phyloP scores from a whole-genome alignment of 53 echinoderm and acorn worm species.

The Echinarachnius parma region DNA sequence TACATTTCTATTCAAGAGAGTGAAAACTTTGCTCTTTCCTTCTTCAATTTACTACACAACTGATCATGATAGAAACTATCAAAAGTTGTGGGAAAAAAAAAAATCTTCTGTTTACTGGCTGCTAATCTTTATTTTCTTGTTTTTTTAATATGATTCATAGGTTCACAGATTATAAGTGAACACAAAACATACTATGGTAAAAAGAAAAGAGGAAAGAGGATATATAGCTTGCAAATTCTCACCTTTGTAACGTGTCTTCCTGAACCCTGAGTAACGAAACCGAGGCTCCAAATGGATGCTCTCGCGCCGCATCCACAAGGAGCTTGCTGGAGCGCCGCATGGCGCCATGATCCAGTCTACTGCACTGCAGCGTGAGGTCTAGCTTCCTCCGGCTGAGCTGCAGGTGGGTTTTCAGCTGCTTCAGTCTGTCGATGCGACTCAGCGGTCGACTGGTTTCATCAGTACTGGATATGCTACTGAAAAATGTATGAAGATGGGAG shows the following conservation, averaged over 20 bases:
- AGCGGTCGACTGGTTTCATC: constrained; percentile 30
- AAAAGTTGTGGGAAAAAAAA: no score
- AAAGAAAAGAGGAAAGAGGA: background rate
- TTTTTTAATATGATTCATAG: no score
- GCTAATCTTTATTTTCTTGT: no score
- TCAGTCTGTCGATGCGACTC: constrained; percentile 47
- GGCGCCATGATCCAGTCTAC: constrained; percentile 46
- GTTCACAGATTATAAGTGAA: no score
- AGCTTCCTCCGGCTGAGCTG: constrained; percentile 54
- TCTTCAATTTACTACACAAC: no score
- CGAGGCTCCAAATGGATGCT: constrained; percentile 81
- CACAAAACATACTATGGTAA: background rate
- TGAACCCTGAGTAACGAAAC: constrained; percentile 67
- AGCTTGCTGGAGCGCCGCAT: constrained; percentile 62
- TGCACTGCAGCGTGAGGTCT: constrained; percentile 55
- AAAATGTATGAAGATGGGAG: background rate
- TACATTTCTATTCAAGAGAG: no score
- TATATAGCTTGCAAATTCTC: background rate
- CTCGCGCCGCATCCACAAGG: constrained; percentile 81
- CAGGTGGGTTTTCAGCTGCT: constrained; percentile 61
- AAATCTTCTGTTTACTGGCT: no score
- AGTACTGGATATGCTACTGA: constrained; percentile 38
- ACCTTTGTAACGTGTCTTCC: constrained; percentile 70
- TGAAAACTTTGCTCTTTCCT: no score
- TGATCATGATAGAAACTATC: no score